phyloP scores from a whole-genome alignment of 2,888 invertebrate genomes.

The Dioctria rufipes region DNA sequence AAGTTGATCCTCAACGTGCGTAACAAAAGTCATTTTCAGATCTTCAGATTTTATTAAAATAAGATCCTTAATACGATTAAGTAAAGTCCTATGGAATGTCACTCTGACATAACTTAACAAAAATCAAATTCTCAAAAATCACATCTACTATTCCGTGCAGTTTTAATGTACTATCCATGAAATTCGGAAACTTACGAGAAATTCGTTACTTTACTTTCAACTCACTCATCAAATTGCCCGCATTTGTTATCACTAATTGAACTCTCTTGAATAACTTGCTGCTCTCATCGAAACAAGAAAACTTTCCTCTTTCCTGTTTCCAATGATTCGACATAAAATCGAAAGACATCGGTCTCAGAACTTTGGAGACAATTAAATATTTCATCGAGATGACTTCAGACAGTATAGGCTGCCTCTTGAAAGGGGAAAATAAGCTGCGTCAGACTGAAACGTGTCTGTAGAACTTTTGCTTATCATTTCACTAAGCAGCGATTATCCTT shows the following conservation, averaged over 20 bases:
- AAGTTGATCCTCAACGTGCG: too few relatives aligned
- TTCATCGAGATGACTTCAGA: not conserved
- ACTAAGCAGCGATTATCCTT: not conserved
- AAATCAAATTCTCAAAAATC: too few relatives aligned
- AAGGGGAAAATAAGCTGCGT: not conserved
- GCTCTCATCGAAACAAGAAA: constrained; percentile 1
- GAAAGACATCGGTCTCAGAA: not conserved
- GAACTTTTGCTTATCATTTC: not conserved
- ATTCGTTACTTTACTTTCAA: too few relatives aligned
- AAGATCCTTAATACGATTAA: too few relatives aligned
- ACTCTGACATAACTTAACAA: too few relatives aligned
- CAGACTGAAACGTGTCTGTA: not conserved
- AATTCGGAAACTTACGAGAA: too few relatives aligned
- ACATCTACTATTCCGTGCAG: too few relatives aligned
- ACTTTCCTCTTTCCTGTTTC: not conserved
- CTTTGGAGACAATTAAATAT: not conserved
- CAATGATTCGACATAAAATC: not conserved
- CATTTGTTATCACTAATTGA: not conserved
- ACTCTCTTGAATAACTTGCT: not conserved
- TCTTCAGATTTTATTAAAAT: too few relatives aligned
- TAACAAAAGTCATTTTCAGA: too few relatives aligned
- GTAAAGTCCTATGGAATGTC: too few relatives aligned
- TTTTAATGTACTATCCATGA: too few relatives aligned
- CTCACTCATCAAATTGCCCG: not conserved
- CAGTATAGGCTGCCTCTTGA: not conserved